Conservation (phyloP, 1,140 invertebrate genomes). For the Papilio helenus region DNA sequence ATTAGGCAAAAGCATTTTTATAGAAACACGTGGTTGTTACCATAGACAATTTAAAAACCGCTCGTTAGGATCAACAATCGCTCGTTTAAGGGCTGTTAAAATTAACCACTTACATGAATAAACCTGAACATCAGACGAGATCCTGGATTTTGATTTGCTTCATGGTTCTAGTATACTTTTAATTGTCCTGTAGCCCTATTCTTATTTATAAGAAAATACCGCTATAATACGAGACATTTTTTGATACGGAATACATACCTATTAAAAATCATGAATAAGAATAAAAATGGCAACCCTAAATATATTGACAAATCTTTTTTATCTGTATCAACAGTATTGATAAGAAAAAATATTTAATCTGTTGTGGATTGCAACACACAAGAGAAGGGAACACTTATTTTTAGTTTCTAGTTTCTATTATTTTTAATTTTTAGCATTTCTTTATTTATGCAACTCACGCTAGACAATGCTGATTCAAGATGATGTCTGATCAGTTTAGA, state of each 20-base stretch:
- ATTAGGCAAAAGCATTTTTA: constrained; percentile 40
- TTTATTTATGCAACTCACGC: constrained; percentile 65
- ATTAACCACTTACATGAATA: neutral
- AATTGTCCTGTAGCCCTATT: neutral
- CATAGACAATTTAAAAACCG: constrained; percentile 54
- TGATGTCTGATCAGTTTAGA: constrained; percentile 95
- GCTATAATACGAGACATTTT: too few relatives aligned
- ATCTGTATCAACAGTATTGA: constrained; percentile 30
- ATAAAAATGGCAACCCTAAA: neutral
- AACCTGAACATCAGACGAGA: neutral
- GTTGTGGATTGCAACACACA: constrained; percentile 45
- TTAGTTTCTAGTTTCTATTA: constrained; percentile 67
- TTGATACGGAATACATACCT: too few relatives aligned
- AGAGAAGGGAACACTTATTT: constrained; percentile 49
- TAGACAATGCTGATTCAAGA: constrained; percentile 86
- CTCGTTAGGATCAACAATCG: neutral
- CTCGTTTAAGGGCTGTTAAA: neutral
- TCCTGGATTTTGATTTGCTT: neutral
- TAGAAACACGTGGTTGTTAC: constrained; percentile 64
- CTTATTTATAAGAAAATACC: too few relatives aligned
- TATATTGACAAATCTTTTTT: constrained; percentile 4
- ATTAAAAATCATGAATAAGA: too few relatives aligned
- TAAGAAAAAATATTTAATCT: constrained; percentile 40
- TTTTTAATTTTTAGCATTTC: constrained; percentile 65
- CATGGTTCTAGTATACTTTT: neutral